These are phyloP conservation scores for Acrobasis repandana DNA, from an alignment of 2,888 invertebrate genomes.

Conservation along the genomic window DNA sequence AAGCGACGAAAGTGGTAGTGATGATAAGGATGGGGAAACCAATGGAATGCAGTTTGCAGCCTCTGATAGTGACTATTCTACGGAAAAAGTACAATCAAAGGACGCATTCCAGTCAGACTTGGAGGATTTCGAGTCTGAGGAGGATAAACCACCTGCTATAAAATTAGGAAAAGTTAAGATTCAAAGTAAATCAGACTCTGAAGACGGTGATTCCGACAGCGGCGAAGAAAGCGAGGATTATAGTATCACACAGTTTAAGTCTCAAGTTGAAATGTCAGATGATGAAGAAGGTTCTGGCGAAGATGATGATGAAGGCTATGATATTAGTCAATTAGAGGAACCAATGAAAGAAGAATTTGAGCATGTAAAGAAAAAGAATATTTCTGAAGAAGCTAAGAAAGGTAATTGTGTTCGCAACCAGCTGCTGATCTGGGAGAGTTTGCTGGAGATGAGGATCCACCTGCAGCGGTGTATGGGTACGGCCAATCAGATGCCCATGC, in stretches of 20 bases:
- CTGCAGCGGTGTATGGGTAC: constrained; percentile 90
- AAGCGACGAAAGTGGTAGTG: constrained; percentile 37
- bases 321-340: constrained; percentile 71
- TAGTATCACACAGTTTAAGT: constrained; percentile 51
- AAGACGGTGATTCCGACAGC: constrained; percentile 43
- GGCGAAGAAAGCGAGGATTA: constrained; percentile 56
- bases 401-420: constrained; percentile 88
- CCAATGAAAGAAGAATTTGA: constrained; percentile 81
- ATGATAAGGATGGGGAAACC: constrained; percentile 1
- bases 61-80: constrained; percentile 33
- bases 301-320: constrained; percentile 63
- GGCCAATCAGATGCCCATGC: constrained; percentile 91
- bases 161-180: constrained; percentile 26
- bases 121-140: not conserved
- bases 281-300: constrained; percentile 44
- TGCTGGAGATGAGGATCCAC: constrained; percentile 93
- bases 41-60: constrained; percentile 24
- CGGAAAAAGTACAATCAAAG: constrained; percentile 16
- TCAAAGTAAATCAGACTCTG: constrained; percentile 34
- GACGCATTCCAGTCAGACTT: constrained; percentile 24
- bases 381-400: constrained; percentile 84
- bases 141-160: not conserved
- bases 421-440: constrained; percentile 90
- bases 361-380: constrained; percentile 81
- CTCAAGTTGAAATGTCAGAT: constrained; percentile 46